A percentile compares a stretch with the other conserved stretches of the same genome.
phyloP scores from a whole-genome alignment of 2,888 invertebrate species.

The Fragum whitleyi region DNA sequence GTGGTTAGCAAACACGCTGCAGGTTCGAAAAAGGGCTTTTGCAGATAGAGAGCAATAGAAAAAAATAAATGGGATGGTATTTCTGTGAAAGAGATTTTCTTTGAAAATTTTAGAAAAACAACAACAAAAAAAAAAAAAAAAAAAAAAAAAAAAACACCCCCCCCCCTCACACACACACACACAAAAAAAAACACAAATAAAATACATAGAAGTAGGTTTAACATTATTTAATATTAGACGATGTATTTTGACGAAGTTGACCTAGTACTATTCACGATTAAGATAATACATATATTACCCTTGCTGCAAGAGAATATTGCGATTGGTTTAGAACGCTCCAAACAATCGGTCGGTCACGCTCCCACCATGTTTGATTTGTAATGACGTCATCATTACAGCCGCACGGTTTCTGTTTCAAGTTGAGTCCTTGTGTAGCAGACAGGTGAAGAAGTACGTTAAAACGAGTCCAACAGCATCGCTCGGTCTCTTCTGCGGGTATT shows the following conservation, averaged over 20 bases:
- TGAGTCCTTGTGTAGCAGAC: constrained; percentile 61
- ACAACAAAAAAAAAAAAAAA: no score
- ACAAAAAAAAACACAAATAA: no score
- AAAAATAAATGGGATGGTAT: no score
- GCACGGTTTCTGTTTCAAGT: constrained; percentile 63
- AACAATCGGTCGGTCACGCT: constrained; percentile 38
- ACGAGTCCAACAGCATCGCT: constrained; percentile 76
- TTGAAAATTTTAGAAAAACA: no score
- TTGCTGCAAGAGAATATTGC: constrained; percentile 32
- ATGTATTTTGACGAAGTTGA: no score
- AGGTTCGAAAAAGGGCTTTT: constrained; percentile 62
- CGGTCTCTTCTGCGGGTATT: constrained; percentile 69
- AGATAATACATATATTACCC: neutral
- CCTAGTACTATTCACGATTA: no score
- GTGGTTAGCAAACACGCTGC: constrained; percentile 58
- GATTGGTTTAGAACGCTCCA: constrained; percentile 74
- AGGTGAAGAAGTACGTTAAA: constrained; percentile 75
- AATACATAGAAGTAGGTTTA: no score
- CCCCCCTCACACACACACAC: no score
- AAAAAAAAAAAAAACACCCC: no score
- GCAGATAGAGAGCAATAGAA: no score
- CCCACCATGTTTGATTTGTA: constrained; percentile 30
- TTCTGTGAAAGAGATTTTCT: no score
- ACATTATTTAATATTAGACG: no score
- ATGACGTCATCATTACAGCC: constrained; percentile 17